Conservation (phyloP, 2,888 invertebrate species). For the Dione juno region DNA sequence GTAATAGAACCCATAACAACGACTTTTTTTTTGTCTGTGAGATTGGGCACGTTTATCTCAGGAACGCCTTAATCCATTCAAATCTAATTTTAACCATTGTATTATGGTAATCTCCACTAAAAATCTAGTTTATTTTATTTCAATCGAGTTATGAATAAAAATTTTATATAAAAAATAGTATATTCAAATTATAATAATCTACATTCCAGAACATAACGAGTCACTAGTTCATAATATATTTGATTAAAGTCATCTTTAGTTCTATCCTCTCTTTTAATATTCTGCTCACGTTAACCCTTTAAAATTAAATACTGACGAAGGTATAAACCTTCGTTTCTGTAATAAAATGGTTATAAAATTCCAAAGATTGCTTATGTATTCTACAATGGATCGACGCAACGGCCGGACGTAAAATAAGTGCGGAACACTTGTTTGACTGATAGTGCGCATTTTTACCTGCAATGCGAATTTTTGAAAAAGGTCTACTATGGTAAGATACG, state of each 20-base stretch:
- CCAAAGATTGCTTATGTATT: conserved; percentile 12
- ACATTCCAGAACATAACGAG: too few relatives aligned
- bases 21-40: too few relatives aligned
- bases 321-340: neutral
- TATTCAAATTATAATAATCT: too few relatives aligned
- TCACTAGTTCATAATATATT: neutral
- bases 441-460: conserved; percentile 21
- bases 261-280: neutral
- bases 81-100: too few relatives aligned
- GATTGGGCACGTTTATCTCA: too few relatives aligned
- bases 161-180: too few relatives aligned
- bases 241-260: neutral
- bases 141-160: too few relatives aligned
- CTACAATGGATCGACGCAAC: conserved; percentile 7
- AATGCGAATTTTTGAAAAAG: conserved; percentile 19
- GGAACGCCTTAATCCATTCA: too few relatives aligned
- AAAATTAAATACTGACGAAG: neutral
- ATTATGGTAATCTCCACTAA: too few relatives aligned
- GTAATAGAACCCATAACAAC: too few relatives aligned
- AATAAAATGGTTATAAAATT: conserved; percentile 15
- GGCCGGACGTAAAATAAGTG: conserved; percentile 7
- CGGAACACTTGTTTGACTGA: neutral
- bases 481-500: too few relatives aligned
- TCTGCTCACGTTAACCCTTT: neutral
- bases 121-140: too few relatives aligned